Evolutionary conservation across 2,888 invertebrate genomes (phyloP), one percentile per base, ranked within the genome.

Genomic region (Drosophila subquinaria): DNA sequence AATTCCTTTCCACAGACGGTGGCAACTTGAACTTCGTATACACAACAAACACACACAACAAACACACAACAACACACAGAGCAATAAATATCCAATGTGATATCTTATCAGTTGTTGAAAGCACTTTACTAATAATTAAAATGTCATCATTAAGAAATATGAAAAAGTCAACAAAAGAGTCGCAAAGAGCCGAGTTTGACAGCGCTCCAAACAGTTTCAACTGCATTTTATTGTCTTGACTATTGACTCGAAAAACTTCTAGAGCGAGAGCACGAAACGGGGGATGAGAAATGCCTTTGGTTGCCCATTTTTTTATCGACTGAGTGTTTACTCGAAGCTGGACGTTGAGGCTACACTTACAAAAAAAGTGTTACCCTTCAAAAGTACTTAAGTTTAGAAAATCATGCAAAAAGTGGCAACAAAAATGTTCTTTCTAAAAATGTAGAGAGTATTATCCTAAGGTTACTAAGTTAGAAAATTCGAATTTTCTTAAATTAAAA

Each of bases 81-180:
- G 50, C 53, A 80, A 74, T 88, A 88, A 82, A 81, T 88, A 89
- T 88, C 85, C 77, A 81, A 69, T 79, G 69, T 53, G 76, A 76
- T 90, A 90, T 85, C 90, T 90, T 90, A 91, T 90, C 91, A 69
- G 67, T 71, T 64, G 76, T 88, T 81, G 85, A 80, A 73, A 87
- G 76, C 88, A 90, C 91, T 89, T 91, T 89, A 90, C 91, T 90
- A 91, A 86, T 90, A 90, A 90, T 90, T 91, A 91, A 91, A 90
- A 86, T 91, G 91, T 90, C 90, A 90, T 90, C 91, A 90, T 88
- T 86, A 81, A 86, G 86, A 88, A 88, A 90, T 88, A 86, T 86
- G 86, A 86, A 86, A 88, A 89, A 85, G 86, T 86, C 88, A 86
- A 86, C 82, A 86, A 67, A 84, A 71, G 76, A 71, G 76, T 68